Evolutionary conservation across 2,113 vertebrate species (phyloP).

Genomic region (Oplegnathus fasciatus): DNA sequence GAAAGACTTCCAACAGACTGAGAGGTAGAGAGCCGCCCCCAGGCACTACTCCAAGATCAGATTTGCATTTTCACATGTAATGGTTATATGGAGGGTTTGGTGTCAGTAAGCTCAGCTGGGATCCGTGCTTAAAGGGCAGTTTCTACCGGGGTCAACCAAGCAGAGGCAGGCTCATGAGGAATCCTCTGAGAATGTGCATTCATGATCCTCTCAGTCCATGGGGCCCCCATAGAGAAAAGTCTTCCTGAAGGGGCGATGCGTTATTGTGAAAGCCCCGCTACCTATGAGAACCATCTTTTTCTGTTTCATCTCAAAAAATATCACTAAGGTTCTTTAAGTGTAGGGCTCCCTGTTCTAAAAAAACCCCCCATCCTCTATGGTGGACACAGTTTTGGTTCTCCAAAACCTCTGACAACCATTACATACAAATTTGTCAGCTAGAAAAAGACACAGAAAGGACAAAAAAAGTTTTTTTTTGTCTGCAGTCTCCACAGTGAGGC

Average conservation of each 20-base stretch:
- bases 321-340: constrained; percentile 60
- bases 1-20: constrained; percentile 72
- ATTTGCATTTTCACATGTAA: constrained; percentile 78
- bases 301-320: constrained; percentile 76
- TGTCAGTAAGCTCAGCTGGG: constrained; percentile 63
- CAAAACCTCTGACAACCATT: constrained; percentile 70
- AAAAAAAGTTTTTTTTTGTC: constrained; percentile 48
- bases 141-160: constrained; percentile 59
- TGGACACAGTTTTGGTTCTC: constrained; percentile 63
- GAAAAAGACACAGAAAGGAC: constrained; percentile 71
- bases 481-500: constrained; percentile 71
- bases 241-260: constrained; percentile 56
- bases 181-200: constrained; percentile 67
- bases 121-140: constrained; percentile 78
- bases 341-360: constrained; percentile 73
- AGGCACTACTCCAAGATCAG: constrained; percentile 74
- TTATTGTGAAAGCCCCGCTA: constrained; percentile 66
- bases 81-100: constrained; percentile 72
- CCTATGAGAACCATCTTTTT: constrained; percentile 71
- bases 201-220: constrained; percentile 65
- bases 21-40: constrained; percentile 81
- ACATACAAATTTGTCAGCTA: constrained; percentile 79
- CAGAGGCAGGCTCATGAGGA: constrained; percentile 67
- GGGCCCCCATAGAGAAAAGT: constrained; percentile 54
- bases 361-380: constrained; percentile 30